Evolutionary conservation across 2,888 invertebrate genomes (phyloP).

Genomic region (Andrena haemorrhoa): DNA sequence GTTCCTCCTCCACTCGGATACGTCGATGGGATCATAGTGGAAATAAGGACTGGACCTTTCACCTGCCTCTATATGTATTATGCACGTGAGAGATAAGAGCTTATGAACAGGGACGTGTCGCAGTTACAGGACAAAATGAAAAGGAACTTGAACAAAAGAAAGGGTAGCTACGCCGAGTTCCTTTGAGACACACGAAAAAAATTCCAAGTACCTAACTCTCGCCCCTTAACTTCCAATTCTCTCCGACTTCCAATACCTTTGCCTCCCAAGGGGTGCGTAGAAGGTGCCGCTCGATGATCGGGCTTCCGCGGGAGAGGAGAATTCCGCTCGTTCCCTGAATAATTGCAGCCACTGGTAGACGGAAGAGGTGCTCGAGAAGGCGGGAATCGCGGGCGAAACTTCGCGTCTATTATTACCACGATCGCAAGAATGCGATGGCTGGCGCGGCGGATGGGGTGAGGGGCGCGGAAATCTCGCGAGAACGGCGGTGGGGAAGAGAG

Average conservation of each 20-base stretch:
- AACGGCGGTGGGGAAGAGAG: constrained; percentile 23
- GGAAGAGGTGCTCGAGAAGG: constrained; percentile 58
- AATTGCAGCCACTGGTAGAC: constrained; percentile 70
- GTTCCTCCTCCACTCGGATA: constrained; percentile 44
- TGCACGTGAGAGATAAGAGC: constrained; percentile 38
- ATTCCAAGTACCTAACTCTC: neutral
- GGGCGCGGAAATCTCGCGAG: constrained; percentile 24
- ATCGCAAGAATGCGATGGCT: constrained; percentile 73
- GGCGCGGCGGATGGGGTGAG: constrained; percentile 30
- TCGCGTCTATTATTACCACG: constrained; percentile 77
- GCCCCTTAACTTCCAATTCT: constrained; percentile 40
- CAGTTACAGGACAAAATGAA: too few relatives aligned
- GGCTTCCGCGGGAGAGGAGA: constrained; percentile 51
- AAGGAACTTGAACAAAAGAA: too few relatives aligned
- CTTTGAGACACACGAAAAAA: neutral
- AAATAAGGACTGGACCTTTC: constrained; percentile 58
- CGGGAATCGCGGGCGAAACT: constrained; percentile 72
- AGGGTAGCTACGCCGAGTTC: neutral
- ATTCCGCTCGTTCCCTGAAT: constrained; percentile 76
- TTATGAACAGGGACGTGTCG: constrained; percentile 26
- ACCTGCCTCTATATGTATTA: constrained; percentile 63
- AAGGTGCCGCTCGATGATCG: constrained; percentile 41
- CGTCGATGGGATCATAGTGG: constrained; percentile 67
- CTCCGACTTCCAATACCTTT: constrained; percentile 6
- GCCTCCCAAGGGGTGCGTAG: neutral